Evolutionary conservation across 2,888 invertebrate species (phyloP).

Genomic region (Trachelus troglodyta): DNA sequence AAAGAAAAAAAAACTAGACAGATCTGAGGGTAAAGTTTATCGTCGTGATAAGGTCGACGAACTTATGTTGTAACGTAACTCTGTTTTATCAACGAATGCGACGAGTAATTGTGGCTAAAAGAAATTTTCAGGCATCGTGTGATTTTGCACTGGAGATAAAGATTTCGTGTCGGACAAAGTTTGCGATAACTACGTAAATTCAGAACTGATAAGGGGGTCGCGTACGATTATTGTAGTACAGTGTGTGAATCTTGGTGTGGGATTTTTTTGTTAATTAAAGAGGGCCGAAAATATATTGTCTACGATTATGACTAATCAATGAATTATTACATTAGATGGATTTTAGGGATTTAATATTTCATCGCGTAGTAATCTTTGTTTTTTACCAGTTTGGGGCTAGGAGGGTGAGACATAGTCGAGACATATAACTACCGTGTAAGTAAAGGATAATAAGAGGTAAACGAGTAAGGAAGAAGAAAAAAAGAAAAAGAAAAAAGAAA

Average conservation of each 20-base stretch:
- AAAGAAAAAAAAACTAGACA: not conserved
- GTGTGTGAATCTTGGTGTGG: not conserved
- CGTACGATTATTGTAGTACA: not conserved
- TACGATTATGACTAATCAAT: conserved; percentile 11
- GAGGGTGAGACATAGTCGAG: not conserved
- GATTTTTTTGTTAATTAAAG: not conserved
- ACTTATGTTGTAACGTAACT: not conserved
- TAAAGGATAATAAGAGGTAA: conserved; percentile 4
- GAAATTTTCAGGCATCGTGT: not conserved
- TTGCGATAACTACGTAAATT: not conserved
- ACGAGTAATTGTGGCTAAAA: not conserved
- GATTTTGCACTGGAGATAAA: not conserved
- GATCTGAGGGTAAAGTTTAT: not conserved
- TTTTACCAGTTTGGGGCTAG: not conserved
- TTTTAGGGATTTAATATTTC: conserved; percentile 38
- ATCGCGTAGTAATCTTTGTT: conserved; percentile 31
- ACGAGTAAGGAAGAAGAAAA: conserved; percentile 19
- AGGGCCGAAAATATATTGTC: not conserved
- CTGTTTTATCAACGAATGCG: not conserved
- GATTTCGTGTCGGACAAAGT: not conserved
- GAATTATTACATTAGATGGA: conserved; percentile 12
- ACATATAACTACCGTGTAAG: not conserved
- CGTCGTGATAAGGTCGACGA: not conserved
- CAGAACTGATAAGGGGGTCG: not conserved
- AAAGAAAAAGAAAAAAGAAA: not conserved